phyloP scores from a whole-genome alignment of 2,113 vertebrate genomes.

The Pipra filicauda region DNA sequence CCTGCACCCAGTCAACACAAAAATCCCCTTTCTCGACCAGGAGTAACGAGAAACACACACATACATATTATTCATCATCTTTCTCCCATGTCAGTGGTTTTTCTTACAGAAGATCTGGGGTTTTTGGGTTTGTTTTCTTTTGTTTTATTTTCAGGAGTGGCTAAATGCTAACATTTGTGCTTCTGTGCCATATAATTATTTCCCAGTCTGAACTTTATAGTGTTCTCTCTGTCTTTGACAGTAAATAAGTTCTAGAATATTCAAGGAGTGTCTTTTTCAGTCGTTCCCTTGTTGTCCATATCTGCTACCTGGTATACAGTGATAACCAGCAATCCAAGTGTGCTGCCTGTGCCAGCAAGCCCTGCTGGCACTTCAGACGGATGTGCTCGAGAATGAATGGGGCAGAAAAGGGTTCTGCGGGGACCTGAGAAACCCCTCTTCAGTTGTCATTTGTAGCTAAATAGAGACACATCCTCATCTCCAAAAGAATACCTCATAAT shows the following conservation, averaged over 20 bases:
- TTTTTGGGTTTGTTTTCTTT: not conserved
- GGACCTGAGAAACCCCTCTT: not conserved
- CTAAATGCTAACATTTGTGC: not conserved
- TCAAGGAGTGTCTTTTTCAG: not conserved
- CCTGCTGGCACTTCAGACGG: not conserved
- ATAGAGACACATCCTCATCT: not conserved
- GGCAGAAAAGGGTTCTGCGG: not conserved
- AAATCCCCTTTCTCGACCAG: not conserved
- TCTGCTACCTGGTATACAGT: constrained; percentile 13
- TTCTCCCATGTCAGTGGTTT: not conserved
- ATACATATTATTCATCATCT: not conserved
- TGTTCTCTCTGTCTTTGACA: not conserved
- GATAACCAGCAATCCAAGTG: not conserved
- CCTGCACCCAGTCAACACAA: not conserved
- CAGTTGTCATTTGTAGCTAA: not conserved
- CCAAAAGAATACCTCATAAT: not conserved
- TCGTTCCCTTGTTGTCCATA: constrained; percentile 16
- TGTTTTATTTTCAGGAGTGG: not conserved
- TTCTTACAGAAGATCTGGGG: not conserved
- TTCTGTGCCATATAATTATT: not conserved
- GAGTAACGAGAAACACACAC: not conserved
- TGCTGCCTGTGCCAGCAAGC: not conserved
- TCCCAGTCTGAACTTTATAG: not conserved
- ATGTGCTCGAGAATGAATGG: not conserved
- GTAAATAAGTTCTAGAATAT: constrained; percentile 14